A percentile compares a stretch with the other conserved stretches of the same genome.
Evolutionary conservation across 1,140 invertebrate species (phyloP).

Genomic region (Ostrea edulis): DNA sequence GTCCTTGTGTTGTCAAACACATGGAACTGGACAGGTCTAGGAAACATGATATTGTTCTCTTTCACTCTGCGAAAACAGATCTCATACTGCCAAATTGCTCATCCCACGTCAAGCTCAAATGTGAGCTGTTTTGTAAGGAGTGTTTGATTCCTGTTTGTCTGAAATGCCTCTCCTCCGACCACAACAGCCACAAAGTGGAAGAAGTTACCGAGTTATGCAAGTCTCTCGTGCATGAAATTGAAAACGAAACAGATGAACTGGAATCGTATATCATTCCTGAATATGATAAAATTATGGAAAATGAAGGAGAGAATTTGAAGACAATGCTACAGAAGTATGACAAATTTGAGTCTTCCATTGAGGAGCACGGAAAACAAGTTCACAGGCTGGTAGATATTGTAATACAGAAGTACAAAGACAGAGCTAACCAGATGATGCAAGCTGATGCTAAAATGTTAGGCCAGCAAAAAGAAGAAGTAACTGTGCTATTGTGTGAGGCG

Average conservation of each 20-base stretch:
- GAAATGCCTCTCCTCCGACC: neutral
- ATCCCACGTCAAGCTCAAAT: neutral
- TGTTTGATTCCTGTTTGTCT: neutral
- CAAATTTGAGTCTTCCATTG: neutral
- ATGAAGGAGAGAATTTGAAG: neutral
- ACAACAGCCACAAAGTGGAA: slow-evolving; percentile 8
- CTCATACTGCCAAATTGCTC: neutral
- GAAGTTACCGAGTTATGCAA: neutral
- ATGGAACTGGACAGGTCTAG: neutral
- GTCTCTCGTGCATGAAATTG: neutral
- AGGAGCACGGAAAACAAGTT: neutral
- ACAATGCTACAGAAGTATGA: neutral
- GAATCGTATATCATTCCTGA: neutral
- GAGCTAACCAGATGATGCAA: slow-evolving; percentile 4
- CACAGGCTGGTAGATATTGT: neutral
- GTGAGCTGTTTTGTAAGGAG: neutral
- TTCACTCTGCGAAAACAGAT: neutral
- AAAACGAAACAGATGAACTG: neutral
- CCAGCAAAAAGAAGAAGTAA: neutral
- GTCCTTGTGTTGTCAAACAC: neutral
- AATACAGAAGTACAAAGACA: neutral
- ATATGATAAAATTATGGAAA: neutral
- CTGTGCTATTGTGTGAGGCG: neutral
- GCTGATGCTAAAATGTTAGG: neutral
- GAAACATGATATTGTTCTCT: neutral